Evolutionary conservation across 2,888 invertebrate species (phyloP).

Genomic region (Bhutanitis thaidina): DNA sequence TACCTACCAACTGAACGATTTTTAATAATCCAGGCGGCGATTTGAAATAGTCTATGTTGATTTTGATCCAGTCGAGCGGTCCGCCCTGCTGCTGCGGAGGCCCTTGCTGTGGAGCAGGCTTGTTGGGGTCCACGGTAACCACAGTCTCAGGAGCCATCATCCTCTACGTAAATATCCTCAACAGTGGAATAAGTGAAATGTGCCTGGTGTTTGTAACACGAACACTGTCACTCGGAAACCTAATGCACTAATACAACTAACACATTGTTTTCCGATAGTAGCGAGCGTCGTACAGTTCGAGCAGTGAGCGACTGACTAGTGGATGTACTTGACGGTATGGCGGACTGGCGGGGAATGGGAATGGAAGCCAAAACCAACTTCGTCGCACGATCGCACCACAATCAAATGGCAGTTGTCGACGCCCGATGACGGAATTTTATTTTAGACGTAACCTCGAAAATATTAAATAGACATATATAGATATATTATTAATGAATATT

Average conservation of each 20-base stretch:
- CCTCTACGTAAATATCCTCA: constrained; percentile 40
- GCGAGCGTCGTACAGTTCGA: constrained; percentile 56
- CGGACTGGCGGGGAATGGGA: constrained; percentile 35
- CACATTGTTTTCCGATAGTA: constrained; percentile 53
- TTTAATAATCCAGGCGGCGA: constrained; percentile 90
- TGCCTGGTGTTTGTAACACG: constrained; percentile 38
- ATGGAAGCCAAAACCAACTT: constrained; percentile 30
- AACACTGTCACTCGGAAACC: constrained; percentile 63
- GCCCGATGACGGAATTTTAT: constrained; percentile 41
- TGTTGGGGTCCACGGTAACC: constrained; percentile 87
- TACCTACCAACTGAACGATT: constrained; percentile 88
- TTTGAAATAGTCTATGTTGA: constrained; percentile 89
- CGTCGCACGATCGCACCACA: constrained; percentile 12
- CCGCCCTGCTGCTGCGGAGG: constrained; percentile 74
- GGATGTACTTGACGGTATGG: constrained; percentile 22
- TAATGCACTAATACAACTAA: constrained; percentile 58
- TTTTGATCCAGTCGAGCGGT: constrained; percentile 84
- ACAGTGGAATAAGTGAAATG: constrained; percentile 25
- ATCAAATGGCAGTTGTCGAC: constrained; percentile 22
- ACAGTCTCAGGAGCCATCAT: constrained; percentile 92
- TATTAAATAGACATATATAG: too few relatives aligned
- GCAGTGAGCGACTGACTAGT: constrained; percentile 60
- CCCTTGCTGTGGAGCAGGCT: constrained; percentile 62
- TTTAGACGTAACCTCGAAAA: constrained; percentile 7
- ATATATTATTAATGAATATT: too few relatives aligned